Conservation (phyloP, 2,888 invertebrate genomes). For the Nephrotoma flavescens region DNA sequence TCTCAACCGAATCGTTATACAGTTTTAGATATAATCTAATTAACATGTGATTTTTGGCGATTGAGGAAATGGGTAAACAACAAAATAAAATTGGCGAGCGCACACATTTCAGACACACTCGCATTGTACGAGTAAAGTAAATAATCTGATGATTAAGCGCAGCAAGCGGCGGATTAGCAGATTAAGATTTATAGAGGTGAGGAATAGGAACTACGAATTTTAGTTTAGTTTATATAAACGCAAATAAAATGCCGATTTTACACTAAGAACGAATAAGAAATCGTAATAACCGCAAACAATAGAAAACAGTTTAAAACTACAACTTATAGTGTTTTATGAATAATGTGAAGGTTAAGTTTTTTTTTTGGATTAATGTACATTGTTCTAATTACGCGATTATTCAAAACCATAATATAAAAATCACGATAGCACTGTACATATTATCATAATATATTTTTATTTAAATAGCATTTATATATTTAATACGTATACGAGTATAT, state of each 20-base stretch:
- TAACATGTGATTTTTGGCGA: not conserved
- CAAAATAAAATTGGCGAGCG: not conserved
- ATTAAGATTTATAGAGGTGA: not conserved
- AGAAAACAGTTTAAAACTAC: not conserved
- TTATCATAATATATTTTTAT: not conserved
- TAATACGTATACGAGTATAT: not conserved
- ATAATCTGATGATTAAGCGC: not conserved
- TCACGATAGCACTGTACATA: not conserved
- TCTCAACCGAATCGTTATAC: not conserved
- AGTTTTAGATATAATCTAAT: not conserved
- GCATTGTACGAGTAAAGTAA: not conserved
- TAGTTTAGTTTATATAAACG: too few species aligned
- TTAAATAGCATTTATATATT: not conserved
- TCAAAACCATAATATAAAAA: not conserved
- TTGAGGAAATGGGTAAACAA: not conserved
- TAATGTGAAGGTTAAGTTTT: not conserved
- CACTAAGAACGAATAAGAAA: not conserved
- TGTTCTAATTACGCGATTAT: not conserved
- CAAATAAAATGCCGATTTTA: too few species aligned
- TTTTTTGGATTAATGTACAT: not conserved
- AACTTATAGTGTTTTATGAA: not conserved
- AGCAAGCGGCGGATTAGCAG: not conserved
- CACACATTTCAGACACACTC: not conserved
- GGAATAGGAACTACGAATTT: not conserved
- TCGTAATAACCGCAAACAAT: not conserved